phyloP scores from a whole-genome alignment of 1,140 invertebrate genomes.

The Neelides sp. region DNA sequence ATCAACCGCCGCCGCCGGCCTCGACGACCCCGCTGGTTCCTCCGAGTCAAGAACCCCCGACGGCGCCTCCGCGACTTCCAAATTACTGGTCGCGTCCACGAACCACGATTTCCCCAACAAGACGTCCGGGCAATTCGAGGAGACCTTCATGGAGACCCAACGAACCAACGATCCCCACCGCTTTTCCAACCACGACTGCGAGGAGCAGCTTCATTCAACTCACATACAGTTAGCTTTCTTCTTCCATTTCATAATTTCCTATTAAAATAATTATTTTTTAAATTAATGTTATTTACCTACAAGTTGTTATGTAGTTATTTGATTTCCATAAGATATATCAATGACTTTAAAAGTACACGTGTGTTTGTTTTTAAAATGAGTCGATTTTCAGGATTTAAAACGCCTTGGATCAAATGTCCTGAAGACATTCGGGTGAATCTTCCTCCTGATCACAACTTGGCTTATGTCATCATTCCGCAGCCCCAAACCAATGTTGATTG shows the following conservation, averaged over 20 bases:
- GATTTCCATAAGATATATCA: background rate
- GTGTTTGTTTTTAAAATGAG: background rate
- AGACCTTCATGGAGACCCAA: conserved; percentile 1
- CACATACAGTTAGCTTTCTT: conserved; percentile 29
- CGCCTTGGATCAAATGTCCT: conserved; percentile 52
- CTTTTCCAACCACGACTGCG: conserved; percentile 15
- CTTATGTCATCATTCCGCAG: conserved; percentile 46
- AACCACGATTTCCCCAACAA: conserved; percentile 5
- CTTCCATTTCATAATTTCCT: too few relatives aligned
- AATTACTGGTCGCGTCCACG: too few relatives aligned
- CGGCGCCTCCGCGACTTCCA: background rate
- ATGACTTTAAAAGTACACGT: background rate
- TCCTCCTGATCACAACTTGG: conserved; percentile 40
- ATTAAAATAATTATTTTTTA: conserved; percentile 7
- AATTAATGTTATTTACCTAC: background rate
- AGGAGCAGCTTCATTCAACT: conserved; percentile 30
- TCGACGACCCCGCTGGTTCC: background rate
- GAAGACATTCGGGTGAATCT: conserved; percentile 45
- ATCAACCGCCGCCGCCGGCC: background rate
- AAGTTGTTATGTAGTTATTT: background rate
- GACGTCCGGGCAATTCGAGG: background rate
- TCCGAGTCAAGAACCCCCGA: background rate
- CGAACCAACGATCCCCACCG: conserved; percentile 4
- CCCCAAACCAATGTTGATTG: conserved; percentile 55
- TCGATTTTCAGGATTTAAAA: conserved; percentile 23